Evolutionary conservation across 2,888 invertebrate species (phyloP).

Genomic region (Volucella inflata): DNA sequence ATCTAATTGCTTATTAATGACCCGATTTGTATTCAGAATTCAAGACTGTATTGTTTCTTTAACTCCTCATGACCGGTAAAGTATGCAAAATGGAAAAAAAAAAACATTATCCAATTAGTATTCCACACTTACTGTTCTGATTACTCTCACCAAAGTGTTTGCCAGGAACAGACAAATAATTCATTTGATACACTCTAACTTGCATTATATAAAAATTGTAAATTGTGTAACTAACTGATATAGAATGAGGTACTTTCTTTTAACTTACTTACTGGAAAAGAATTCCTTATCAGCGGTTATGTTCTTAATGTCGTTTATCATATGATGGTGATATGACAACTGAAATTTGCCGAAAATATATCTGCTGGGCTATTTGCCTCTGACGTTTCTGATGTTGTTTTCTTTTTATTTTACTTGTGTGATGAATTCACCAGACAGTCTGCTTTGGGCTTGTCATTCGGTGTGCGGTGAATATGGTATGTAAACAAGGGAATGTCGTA

Average conservation of each 20-base stretch:
- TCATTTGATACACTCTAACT: conserved; percentile 17
- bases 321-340: conserved; percentile 65
- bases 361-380: conserved; percentile 35
- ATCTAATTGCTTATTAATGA: conserved; percentile 21
- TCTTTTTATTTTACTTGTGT: conserved; percentile 23
- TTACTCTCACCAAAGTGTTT: conserved; percentile 5
- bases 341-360: conserved; percentile 54
- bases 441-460: conserved; percentile 69
- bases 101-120: conserved; percentile 60
- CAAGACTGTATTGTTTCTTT: conserved; percentile 41
- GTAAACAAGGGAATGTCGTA: conserved; percentile 59
- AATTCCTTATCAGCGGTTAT: conserved; percentile 57
- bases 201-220: conserved; percentile 14
- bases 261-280: conserved; percentile 40
- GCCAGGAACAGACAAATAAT: neutral
- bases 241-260: conserved; percentile 1
- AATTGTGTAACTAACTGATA: conserved; percentile 25
- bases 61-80: conserved; percentile 51
- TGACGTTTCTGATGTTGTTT: conserved; percentile 58
- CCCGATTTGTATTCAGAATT: conserved; percentile 42
- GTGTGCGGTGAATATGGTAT: conserved; percentile 22
- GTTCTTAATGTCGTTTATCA: conserved; percentile 56
- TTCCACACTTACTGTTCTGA: conserved; percentile 34
- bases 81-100: conserved; percentile 28
- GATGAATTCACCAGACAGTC: conserved; percentile 56